A percentile compares a stretch with the other conserved stretches of the same genome.
Evolutionary conservation across 2,797 vertebrate species (phyloP).

Genomic region (Notamacropus eugenii): DNA sequence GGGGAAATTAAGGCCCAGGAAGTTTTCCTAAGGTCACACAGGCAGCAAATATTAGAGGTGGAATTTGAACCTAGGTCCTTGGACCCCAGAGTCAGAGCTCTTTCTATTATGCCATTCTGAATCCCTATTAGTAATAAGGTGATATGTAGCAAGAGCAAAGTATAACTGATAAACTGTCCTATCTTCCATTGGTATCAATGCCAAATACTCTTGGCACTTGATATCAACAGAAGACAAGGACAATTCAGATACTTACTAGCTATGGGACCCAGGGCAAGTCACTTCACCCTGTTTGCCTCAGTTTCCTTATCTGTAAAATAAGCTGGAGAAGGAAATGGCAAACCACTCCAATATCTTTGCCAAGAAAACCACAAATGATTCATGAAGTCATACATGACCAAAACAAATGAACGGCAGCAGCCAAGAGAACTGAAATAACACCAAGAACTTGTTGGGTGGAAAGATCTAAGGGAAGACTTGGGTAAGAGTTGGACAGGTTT

Average conservation of each 20-base stretch:
- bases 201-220: neutral
- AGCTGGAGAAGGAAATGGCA: neutral
- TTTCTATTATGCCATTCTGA: neutral
- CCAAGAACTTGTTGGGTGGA: neutral
- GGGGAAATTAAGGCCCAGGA: neutral
- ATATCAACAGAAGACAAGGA: neutral
- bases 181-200: neutral
- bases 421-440: neutral
- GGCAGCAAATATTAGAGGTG: neutral
- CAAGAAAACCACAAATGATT: neutral
- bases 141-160: neutral
- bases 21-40: neutral
- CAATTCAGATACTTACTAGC: neutral
- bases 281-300: neutral
- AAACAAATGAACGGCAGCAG: neutral
- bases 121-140: neutral
- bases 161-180: neutral
- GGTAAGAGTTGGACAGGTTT: neutral
- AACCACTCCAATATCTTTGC: neutral
- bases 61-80: neutral
- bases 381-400: neutral
- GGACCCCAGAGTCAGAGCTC: neutral
- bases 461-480: neutral
- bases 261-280: neutral
- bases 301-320: neutral